Evolutionary conservation across 2,113 vertebrate genomes (phyloP), one percentile per base, ranked within the genome.

Genomic region (Martes martes): DNA sequence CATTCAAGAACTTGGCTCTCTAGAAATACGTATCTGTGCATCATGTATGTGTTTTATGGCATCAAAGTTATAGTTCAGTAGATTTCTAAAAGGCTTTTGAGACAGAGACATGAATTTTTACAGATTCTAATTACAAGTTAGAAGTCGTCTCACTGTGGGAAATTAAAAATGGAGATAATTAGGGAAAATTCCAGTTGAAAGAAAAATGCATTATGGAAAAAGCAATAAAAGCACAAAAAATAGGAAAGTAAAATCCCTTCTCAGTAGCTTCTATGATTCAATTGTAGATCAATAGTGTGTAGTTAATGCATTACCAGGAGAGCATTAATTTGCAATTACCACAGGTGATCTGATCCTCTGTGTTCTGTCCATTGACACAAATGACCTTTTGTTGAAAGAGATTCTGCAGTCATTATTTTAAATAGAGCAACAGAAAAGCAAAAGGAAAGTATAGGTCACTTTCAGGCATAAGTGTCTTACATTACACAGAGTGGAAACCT

Each of bases 301-400:
- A 98, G 98, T 98, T 99, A 98, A 99, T 99, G 98, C 98, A 98
- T 99, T 99, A 98, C 98, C 97, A 98, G 98, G 97, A 99, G 98
- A 98, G 98, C 98, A 99, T 99, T 98, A 98, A 98, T 99, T 99
- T 99, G 97, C 98, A 98, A 98, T 99, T 98, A 99, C 97, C 55
- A 15, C 98, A 98, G 98, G 98, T 98, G 98, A 98, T 98, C 98
- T 97, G 98, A 98, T 98, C 97, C 97, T 98, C 98, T 97, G 61
- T 98, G 96, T 98, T 98, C 98, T 98, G 96, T 96, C 98, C 98
- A 98, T 97, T 98, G 98, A 98, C 98, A 98, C 98, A 98, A 98
- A 97, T 98, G 98, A 98, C 98, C 98, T 99, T 98, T 98, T 96
- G 95, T 97, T 98, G 97, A 98, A 98, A 98, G 97, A 98, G 97